Conservation (phyloP, 2,113 vertebrate species). For the Myotis brandtii region DNA sequence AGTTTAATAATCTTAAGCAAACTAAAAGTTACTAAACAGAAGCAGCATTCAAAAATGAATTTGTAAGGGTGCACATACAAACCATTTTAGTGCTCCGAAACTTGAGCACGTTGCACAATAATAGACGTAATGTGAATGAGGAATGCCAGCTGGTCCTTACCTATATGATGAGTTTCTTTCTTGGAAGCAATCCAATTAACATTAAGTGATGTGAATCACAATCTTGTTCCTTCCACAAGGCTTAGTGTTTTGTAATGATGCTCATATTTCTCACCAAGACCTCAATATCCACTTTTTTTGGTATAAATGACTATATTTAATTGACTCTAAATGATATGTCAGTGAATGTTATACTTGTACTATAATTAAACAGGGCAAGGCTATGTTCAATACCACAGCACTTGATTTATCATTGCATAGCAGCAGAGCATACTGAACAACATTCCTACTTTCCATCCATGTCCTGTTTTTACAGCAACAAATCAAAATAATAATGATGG, state of each 20-base stretch:
- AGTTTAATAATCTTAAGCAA: background rate
- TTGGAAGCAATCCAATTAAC: background rate
- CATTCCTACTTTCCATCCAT: background rate
- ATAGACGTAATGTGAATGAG: background rate
- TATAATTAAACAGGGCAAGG: background rate
- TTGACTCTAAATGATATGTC: background rate
- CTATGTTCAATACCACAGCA: background rate
- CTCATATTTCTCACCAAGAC: background rate
- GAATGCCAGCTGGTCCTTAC: background rate
- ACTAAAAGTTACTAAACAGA: background rate
- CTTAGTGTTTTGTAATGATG: background rate
- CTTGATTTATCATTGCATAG: background rate
- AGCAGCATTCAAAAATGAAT: background rate
- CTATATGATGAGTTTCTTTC: background rate
- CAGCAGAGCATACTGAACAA: background rate
- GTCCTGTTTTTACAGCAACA: background rate
- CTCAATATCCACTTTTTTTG: background rate
- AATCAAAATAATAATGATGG: constrained; percentile 26
- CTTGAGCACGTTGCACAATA: background rate
- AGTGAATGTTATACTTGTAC: background rate
- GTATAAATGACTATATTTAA: background rate
- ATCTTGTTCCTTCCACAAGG: background rate
- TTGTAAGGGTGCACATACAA: background rate
- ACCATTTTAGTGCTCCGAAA: background rate
- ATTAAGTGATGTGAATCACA: background rate